Evolutionary conservation across 2,113 vertebrate genomes (phyloP).

Genomic region (Apteryx mantelli): DNA sequence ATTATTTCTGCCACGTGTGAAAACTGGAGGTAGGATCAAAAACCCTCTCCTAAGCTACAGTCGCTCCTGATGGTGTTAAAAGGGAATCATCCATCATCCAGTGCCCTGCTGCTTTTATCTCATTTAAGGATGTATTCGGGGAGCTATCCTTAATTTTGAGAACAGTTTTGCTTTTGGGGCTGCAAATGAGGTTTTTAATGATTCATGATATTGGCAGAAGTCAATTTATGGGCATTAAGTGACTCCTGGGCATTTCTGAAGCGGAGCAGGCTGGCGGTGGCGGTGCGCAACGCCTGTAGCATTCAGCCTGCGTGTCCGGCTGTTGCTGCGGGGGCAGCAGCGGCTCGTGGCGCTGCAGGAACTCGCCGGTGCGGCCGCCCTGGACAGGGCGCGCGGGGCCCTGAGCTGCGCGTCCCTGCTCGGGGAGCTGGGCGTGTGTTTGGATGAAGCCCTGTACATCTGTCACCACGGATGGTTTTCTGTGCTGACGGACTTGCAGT

Average conservation of each 20-base stretch:
- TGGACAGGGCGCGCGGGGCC: no score
- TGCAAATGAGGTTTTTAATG: slow-evolving; percentile 53
- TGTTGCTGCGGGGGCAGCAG: background rate
- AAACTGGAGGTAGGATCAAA: slow-evolving; percentile 4
- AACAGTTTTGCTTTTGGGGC: slow-evolving; percentile 38
- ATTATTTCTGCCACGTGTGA: slow-evolving; percentile 16
- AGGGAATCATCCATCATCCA: slow-evolving; percentile 27
- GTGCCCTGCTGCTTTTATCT: slow-evolving; percentile 51
- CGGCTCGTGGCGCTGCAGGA: no score
- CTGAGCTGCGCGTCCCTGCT: no score
- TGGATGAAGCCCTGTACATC: background rate
- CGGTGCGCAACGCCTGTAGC: background rate
- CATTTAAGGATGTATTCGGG: slow-evolving; percentile 5
- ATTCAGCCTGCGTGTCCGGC: background rate
- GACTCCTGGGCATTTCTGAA: background rate
- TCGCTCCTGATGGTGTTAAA: slow-evolving; percentile 12
- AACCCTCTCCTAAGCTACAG: slow-evolving; percentile 19
- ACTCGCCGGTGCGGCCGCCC: no score
- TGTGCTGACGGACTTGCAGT: background rate
- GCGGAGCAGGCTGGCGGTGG: background rate
- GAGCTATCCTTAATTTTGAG: slow-evolving; percentile 49
- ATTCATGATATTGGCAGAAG: background rate
- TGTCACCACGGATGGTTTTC: background rate
- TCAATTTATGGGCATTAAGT: slow-evolving; percentile 26
- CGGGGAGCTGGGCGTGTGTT: background rate